Evolutionary conservation across 1,140 invertebrate species (phyloP).

Genomic region (Sarcophaga peregrina): DNA sequence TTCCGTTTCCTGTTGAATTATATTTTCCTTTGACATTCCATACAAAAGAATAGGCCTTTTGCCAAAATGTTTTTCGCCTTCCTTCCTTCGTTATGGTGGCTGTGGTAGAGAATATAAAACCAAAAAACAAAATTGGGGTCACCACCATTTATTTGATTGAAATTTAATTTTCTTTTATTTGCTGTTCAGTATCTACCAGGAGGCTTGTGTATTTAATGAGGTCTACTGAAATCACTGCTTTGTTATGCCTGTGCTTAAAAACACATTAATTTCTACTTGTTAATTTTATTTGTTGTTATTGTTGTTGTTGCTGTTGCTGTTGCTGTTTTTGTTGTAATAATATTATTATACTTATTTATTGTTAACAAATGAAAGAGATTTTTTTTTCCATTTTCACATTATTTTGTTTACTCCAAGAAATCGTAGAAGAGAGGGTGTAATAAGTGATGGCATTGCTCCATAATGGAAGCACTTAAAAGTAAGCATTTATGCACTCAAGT

Average conservation of each 20-base stretch:
- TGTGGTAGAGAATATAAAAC: too few species aligned
- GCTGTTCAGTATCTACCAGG: neutral
- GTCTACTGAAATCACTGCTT: neutral
- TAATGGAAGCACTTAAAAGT: neutral
- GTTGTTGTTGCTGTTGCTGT: neutral
- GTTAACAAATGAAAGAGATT: neutral
- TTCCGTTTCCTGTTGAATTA: neutral
- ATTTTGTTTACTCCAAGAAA: neutral
- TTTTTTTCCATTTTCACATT: too few species aligned
- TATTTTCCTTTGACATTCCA: too few species aligned
- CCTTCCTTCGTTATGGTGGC: too few species aligned
- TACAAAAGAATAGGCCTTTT: too few species aligned
- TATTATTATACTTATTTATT: neutral
- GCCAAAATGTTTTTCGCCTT: too few species aligned
- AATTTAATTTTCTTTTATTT: conserved; percentile 36
- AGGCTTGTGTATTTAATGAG: neutral
- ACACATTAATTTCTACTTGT: neutral
- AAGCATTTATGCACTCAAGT: too few species aligned
- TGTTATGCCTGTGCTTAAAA: neutral
- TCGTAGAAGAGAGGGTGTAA: neutral
- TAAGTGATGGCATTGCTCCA: neutral
- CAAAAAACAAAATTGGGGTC: conserved; percentile 26
- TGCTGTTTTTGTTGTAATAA: neutral
- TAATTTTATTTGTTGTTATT: neutral
- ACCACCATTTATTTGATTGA: conserved; percentile 31